phyloP scores from a whole-genome alignment of 2,888 invertebrate genomes.

The Callimorpha dominula region DNA sequence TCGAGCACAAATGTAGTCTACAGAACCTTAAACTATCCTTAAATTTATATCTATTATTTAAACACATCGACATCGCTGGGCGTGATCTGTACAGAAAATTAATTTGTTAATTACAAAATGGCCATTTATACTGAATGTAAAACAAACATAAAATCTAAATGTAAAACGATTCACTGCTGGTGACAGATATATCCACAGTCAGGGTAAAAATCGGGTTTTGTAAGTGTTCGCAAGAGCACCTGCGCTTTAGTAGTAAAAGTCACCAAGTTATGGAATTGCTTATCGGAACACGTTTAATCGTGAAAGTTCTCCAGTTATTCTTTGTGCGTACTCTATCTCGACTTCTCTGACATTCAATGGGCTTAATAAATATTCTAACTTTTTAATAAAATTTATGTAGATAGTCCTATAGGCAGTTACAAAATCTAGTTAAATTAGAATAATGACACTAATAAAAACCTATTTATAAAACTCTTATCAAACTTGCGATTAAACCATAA shows the following conservation, averaged over 20 bases:
- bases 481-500: too few species aligned
- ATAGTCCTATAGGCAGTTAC: background rate
- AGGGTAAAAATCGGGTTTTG: background rate
- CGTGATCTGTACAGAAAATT: too few species aligned
- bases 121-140: too few species aligned
- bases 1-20: too few species aligned
- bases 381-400: slow-evolving; percentile 10
- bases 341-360: slow-evolving; percentile 13
- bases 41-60: too few species aligned
- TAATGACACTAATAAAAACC: background rate
- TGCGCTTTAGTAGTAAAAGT: slow-evolving; percentile 2
- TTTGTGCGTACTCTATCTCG: slow-evolving; percentile 24
- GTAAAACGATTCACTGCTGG: background rate
- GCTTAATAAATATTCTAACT: slow-evolving; percentile 17
- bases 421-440: background rate
- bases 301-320: slow-evolving; percentile 33
- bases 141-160: too few species aligned
- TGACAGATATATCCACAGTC: background rate
- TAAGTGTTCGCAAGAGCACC: background rate
- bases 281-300: slow-evolving; percentile 52
- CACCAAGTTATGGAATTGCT: slow-evolving; percentile 20
- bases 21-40: too few species aligned
- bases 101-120: too few species aligned
- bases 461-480: too few species aligned
- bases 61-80: too few species aligned